Evolutionary conservation across 2,797 vertebrate species (phyloP).

Genomic region (Ceyx erithaca): DNA sequence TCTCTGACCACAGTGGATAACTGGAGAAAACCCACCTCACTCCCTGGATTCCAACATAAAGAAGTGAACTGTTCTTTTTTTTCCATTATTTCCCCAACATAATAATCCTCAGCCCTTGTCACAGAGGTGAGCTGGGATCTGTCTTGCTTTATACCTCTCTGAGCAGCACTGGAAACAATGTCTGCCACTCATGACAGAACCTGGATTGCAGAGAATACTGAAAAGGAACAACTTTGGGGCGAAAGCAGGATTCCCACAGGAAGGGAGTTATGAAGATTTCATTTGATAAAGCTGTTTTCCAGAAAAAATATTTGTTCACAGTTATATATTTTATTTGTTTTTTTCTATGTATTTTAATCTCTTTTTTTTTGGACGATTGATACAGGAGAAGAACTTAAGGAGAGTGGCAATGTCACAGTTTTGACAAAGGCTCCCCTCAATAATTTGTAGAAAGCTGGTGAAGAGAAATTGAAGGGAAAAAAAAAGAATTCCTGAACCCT

Average conservation of each 20-base stretch:
- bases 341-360: too few species aligned
- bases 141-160: neutral
- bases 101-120: neutral
- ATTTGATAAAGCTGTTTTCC: neutral
- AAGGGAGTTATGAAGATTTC: neutral
- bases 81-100: accelerated
- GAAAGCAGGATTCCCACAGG: neutral
- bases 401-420: neutral
- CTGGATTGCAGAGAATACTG: neutral
- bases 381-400: neutral
- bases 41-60: neutral
- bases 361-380: neutral
- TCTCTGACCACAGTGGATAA: accelerated
- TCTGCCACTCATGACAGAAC: neutral
- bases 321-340: neutral
- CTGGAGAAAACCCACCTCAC: neutral
- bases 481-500: neutral
- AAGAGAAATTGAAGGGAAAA: neutral
- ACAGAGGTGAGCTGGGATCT: neutral
- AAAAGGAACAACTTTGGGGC: too few species aligned
- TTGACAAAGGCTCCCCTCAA: neutral
- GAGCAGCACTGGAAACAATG: too few species aligned
- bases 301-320: neutral
- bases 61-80: neutral
- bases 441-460: neutral